phyloP scores from a whole-genome alignment of 2,888 invertebrate genomes.

The Meiosimyza platycephala region DNA sequence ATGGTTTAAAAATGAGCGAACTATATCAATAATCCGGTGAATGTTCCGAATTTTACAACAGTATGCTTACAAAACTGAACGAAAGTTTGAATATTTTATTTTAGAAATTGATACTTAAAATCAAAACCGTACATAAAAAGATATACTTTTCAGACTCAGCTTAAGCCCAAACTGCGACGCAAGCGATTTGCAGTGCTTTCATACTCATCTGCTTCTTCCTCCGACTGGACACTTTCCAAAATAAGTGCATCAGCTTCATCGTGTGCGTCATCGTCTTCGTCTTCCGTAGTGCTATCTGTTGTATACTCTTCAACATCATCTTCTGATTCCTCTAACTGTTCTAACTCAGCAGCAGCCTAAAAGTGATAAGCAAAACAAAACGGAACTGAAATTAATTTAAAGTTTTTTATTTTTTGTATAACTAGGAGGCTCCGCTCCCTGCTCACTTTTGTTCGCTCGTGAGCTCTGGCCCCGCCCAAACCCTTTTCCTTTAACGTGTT shows the following conservation, averaged over 20 bases:
- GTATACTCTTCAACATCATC: slow-evolving; percentile 51
- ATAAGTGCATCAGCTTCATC: slow-evolving; percentile 50
- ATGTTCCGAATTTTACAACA: too few relatives aligned
- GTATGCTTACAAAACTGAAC: too few relatives aligned
- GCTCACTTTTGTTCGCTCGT: too few relatives aligned
- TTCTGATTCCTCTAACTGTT: slow-evolving; percentile 52
- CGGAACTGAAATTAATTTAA: background rate
- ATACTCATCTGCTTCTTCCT: slow-evolving; percentile 12
- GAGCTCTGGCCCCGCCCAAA: too few relatives aligned
- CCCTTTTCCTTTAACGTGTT: too few relatives aligned
- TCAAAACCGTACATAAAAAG: background rate
- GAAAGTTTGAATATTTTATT: background rate
- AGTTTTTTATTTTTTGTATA: background rate
- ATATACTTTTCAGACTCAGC: slow-evolving; percentile 24
- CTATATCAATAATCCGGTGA: too few relatives aligned
- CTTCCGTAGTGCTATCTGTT: slow-evolving; percentile 52
- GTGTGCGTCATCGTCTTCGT: slow-evolving; percentile 49
- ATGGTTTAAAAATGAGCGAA: too few relatives aligned
- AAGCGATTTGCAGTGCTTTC: slow-evolving; percentile 39
- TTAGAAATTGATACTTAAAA: slow-evolving; percentile 11
- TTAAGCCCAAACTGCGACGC: slow-evolving; percentile 33
- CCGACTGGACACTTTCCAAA: slow-evolving; percentile 44
- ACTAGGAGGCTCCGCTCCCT: too few relatives aligned
- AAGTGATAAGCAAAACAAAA: background rate
- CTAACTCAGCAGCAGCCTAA: slow-evolving; percentile 61